These are phyloP conservation scores for Meles meles DNA, from an alignment of 2,113 vertebrate genomes.

Conservation along the genomic window DNA sequence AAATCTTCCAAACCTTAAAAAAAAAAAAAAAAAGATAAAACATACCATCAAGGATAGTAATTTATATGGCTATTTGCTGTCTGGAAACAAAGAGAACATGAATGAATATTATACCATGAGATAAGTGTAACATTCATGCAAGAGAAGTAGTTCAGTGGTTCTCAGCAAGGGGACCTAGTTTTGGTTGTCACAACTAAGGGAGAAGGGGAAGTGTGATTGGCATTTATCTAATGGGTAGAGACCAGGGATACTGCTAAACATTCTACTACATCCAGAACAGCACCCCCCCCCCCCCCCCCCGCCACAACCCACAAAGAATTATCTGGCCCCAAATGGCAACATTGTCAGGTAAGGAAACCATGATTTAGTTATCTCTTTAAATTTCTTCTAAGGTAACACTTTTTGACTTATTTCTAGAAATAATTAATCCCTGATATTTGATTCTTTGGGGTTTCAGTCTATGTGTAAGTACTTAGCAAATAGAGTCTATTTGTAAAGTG, in stretches of 20 bases:
- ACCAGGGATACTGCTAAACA: not conserved
- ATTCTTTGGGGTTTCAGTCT: conserved; percentile 83
- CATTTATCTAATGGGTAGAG: not conserved
- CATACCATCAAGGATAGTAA: not conserved
- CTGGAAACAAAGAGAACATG: conserved; percentile 50
- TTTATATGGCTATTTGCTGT: conserved; percentile 53
- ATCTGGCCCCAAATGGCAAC: not conserved
- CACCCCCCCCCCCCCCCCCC: accelerated
- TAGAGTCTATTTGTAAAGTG: not conserved
- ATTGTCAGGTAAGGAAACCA: not conserved
- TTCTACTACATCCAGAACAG: not conserved
- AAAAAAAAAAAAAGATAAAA: not conserved
- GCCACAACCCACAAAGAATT: not conserved
- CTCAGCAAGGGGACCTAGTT: not conserved
- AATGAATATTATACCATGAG: conserved; percentile 39
- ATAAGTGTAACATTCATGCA: not conserved
- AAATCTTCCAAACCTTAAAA: conserved; percentile 64
- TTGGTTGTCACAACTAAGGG: not conserved
- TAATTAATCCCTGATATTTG: conserved; percentile 43
- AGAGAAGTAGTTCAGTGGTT: not conserved
- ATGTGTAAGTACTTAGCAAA: not conserved
- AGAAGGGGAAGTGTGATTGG: not conserved
- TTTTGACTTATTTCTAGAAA: conserved; percentile 56
- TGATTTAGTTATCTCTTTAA: conserved; percentile 11
- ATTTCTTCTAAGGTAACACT: conserved; percentile 36